These are phyloP conservation scores for Hippocampus abdominalis DNA, from an alignment of 2,113 vertebrate genomes.

Conservation along the genomic window DNA sequence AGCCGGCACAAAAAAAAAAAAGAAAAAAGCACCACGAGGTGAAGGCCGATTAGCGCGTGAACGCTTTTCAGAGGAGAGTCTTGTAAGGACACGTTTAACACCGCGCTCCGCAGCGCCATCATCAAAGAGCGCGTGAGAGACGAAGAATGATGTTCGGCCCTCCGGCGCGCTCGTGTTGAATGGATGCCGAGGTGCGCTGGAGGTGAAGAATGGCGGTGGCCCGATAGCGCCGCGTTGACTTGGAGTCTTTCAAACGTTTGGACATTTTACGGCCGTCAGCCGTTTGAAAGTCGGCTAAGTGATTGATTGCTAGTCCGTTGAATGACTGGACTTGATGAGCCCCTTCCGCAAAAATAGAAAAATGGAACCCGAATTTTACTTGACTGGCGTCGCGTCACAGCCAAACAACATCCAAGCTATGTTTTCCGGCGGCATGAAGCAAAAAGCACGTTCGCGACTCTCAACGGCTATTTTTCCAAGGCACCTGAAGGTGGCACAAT, in stretches of 20 bases:
- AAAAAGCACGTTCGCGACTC: constrained; percentile 40
- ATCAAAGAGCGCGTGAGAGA: not conserved
- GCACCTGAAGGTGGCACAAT: too few relatives aligned
- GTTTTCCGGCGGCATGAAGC: constrained; percentile 48
- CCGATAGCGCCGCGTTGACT: not conserved
- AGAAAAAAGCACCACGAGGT: not conserved
- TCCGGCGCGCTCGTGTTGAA: not conserved
- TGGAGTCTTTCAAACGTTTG: not conserved
- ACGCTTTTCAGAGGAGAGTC: not conserved
- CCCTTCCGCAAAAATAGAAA: too few relatives aligned
- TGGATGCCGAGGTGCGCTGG: not conserved
- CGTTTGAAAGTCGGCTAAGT: not conserved
- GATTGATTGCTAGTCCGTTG: not conserved
- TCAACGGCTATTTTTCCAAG: constrained; percentile 47
- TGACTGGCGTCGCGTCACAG: not conserved
- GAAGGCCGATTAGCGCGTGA: not conserved
- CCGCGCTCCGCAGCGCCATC: too few relatives aligned
- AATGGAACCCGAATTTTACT: too few relatives aligned
- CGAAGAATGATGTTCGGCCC: not conserved
- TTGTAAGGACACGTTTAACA: not conserved
- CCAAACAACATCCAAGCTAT: constrained; percentile 27
- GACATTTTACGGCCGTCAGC: not conserved
- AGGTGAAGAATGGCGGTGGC: not conserved
- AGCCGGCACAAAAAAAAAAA: not conserved
- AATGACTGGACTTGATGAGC: not conserved